Evolutionary conservation across 2,888 invertebrate genomes (phyloP), one percentile per base, ranked within the genome.

Genomic region (Pseudanteris insignis): DNA sequence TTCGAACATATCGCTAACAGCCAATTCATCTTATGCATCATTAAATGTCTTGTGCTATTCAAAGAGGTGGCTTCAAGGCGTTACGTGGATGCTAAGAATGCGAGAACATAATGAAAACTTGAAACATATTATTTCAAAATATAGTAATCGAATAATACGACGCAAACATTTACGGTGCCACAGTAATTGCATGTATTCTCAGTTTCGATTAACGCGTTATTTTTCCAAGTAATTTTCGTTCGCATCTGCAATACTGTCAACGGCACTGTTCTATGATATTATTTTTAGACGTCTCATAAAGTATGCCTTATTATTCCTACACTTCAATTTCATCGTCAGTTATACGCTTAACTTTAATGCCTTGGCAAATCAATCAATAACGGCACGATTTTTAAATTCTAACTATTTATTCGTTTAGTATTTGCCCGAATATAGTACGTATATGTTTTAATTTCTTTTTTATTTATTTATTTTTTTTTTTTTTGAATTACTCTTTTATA

Each of bases 111-210:
- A 63, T 63, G 53, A 53, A 63, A 63, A 57, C 53, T 53, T 51
- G 47, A 38, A 63, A 63, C 62, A 53, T 63, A 53, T 63, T 63
- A 63, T 63, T 63, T 63, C 44, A 57, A 54, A 63, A 58, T 63
- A 63, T 58, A 63, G 63, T 53, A 53, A 58, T 58, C 43, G 48
- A 53, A 47, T 63, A 58, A 54, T 48, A 58, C 47, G 63, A 48
- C 48, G 53, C 40, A 33, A 53, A 63, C 57, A 30, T 63, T 62
- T 36, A 62, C 51, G 57, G 47, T 51, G 37, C 51, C 43, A 48
- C 48, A 53, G 53, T 58, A 57, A 58, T 58, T 58, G 38, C 48
- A 46, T 26, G 40, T 53, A 48, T 53, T 43, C 53, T 26, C 26
- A 13, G 26, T 47, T 54, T 54, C 60, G 57, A 58, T 57, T 58